These are phyloP conservation scores for Carcina quercana DNA, from an alignment of 2,888 invertebrate species.

Conservation along the genomic window DNA sequence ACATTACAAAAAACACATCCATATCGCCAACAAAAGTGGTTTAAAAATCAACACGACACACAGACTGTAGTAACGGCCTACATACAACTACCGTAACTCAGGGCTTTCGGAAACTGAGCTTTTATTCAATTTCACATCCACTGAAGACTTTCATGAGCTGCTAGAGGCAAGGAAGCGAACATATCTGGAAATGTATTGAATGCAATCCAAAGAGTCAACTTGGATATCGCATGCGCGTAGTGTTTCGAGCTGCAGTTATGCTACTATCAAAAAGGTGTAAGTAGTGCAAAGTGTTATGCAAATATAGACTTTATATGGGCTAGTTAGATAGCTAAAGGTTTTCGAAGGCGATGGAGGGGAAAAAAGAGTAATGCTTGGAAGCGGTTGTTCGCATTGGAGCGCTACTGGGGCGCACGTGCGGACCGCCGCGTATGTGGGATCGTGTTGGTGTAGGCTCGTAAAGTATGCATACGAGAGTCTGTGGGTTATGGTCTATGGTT, in stretches of 20 bases:
- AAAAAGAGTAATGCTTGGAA: constrained; percentile 21
- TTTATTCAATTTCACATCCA: not conserved
- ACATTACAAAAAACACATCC: constrained; percentile 48
- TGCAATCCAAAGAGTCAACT: constrained; percentile 23
- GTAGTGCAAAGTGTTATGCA: too few species aligned
- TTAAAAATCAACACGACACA: constrained; percentile 61
- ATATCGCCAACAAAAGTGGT: constrained; percentile 54
- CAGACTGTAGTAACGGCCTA: constrained; percentile 52
- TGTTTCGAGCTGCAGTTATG: too few species aligned
- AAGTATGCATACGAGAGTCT: too few species aligned
- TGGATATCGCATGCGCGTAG: constrained; percentile 58
- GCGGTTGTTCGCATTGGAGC: constrained; percentile 58
- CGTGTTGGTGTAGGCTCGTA: too few species aligned
- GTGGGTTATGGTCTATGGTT: too few species aligned
- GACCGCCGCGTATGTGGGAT: constrained; percentile 30
- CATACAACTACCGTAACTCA: constrained; percentile 42
- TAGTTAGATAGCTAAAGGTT: too few species aligned
- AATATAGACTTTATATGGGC: too few species aligned
- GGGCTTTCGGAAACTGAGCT: not conserved
- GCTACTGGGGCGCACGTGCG: constrained; percentile 61
- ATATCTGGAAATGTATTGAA: constrained; percentile 36
- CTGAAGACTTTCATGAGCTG: too few species aligned
- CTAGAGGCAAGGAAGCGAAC: too few species aligned
- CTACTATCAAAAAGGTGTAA: too few species aligned
- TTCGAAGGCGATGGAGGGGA: constrained; percentile 23